These are phyloP conservation scores for Aspidoscelis tigris DNA, from an alignment of 2,113 vertebrate genomes.

Conservation along the genomic window DNA sequence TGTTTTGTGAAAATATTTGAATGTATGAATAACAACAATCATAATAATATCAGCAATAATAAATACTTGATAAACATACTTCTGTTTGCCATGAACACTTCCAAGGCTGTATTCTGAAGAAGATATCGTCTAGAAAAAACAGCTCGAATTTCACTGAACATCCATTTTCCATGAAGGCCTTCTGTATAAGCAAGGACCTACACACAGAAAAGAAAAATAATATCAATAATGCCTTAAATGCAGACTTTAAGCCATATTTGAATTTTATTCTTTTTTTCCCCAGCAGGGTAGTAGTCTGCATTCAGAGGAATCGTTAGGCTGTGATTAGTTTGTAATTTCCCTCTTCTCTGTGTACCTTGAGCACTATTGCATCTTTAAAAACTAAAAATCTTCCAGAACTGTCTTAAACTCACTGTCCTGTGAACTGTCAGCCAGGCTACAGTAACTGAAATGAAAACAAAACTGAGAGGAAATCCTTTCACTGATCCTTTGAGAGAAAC, in stretches of 20 bases:
- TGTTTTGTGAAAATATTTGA: no score
- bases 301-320: neutral
- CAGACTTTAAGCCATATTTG: slow-evolving; percentile 6
- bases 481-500: neutral
- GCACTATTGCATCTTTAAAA: neutral
- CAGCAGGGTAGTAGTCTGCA: neutral
- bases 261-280: neutral
- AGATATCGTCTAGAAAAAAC: slow-evolving; percentile 95
- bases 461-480: neutral
- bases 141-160: slow-evolving; percentile 99
- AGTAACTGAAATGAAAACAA: neutral
- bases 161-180: slow-evolving; percentile 98
- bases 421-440: neutral
- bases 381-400: neutral
- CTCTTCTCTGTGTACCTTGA: neutral
- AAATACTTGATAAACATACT: slow-evolving; percentile 78
- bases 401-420: no score
- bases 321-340: neutral
- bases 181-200: slow-evolving; percentile 95
- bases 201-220: slow-evolving; percentile 31
- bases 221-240: neutral
- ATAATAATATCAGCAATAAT: neutral
- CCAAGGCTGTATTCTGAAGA: slow-evolving; percentile 94
- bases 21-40: neutral
- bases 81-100: slow-evolving; percentile 99